Percentiles rank a stretch among this genome's conserved stretches.
Conservation (phyloP, 2,113 vertebrate species). For the Triplophysa dalaica region DNA sequence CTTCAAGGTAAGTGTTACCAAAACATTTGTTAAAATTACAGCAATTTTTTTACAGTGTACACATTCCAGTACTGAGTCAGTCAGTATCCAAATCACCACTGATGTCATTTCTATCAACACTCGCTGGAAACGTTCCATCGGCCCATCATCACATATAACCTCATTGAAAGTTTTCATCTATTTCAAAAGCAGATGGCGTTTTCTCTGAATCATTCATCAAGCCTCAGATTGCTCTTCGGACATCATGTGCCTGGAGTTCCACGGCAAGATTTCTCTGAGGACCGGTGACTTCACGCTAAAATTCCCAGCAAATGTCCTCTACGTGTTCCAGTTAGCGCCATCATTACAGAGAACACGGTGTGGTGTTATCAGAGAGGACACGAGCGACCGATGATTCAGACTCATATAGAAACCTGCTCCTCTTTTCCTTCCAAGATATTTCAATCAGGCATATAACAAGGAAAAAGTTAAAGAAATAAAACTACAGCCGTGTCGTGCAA, state of each 20-base stretch:
- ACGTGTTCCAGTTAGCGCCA: conserved; percentile 7
- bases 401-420: neutral
- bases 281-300: conserved; percentile 2
- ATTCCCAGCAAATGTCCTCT: conserved; percentile 27
- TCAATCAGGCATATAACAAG: too few relatives aligned
- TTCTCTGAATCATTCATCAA: conserved; percentile 13
- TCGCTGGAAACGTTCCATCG: neutral
- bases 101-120: conserved; percentile 16
- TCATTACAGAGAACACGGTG: conserved; percentile 20
- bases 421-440: too few relatives aligned
- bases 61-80: neutral
- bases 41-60: too few relatives aligned
- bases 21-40: too few relatives aligned
- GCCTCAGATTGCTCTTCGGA: conserved; percentile 1
- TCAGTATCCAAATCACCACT: neutral
- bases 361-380: conserved; percentile 19
- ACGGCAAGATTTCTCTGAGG: conserved; percentile 2
- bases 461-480: too few relatives aligned
- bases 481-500: too few relatives aligned
- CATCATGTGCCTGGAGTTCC: neutral
- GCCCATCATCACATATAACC: neutral
- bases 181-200: neutral
- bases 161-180: neutral
- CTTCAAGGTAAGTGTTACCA: too few relatives aligned
- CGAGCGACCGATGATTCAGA: neutral